Evolutionary conservation across 2,113 vertebrate genomes (phyloP), one percentile per base, ranked within the genome.

Genomic region (Micronycteris hirsuta): DNA sequence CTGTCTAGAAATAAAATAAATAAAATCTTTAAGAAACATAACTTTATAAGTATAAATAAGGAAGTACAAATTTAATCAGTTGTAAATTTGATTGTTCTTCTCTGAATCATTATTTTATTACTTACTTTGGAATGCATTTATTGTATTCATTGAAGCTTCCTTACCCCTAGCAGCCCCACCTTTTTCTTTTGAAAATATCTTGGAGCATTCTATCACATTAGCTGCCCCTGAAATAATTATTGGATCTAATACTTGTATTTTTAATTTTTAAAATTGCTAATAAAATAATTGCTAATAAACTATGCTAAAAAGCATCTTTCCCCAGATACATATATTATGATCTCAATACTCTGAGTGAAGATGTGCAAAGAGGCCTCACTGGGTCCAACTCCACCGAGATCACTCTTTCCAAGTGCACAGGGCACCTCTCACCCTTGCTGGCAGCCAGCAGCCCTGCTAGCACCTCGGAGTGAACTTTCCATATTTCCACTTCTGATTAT

Each of bases 201-300:
- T 70, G 52, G 38, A 96, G 76, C 11, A 54, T 70, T 95, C 81
- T 94, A 52, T 90, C 43, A 92, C 28, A 92, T 89, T 73, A 73
- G 52, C 41, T 87, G 31, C 52, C 77, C 52, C 38, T 87, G 77
- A 90, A 81, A 2, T 13, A n/a, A 90, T 96, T 96, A 94, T 26
- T 86, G 70, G 87, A 36, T 47, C 74, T 6, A 89, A 94, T 97
- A 85, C 41, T 89, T 95, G 0, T 80, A 78, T 93, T 95, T 93
- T 85, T 95, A 78, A 36, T 1, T 91, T 96, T 97, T 94, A 4
- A 86, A 97, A 94, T 91, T 58, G n/a, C 63, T 96, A 85, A 28
- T 89, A 96, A 94, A 92, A 92, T 90, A 91, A 93, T 94, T 89
- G 41, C 65, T 88, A 96, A 94, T 93, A 93, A 94, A 95, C 49